Evolutionary conservation across 2,797 vertebrate species (phyloP), one percentile per base, ranked within the genome.

Genomic region (Periparus ater): DNA sequence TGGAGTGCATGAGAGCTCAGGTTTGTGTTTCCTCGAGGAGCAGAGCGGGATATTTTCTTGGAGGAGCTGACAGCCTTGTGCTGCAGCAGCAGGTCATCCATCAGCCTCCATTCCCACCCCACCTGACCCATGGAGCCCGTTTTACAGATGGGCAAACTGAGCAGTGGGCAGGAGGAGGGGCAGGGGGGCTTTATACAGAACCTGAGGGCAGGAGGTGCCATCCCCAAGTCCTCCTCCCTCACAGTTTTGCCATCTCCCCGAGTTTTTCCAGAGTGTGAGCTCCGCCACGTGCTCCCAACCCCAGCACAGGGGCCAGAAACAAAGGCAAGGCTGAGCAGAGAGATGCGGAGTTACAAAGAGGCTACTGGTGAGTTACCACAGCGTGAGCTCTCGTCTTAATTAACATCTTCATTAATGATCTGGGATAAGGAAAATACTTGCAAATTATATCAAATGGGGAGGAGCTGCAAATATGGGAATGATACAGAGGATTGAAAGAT

Each of bases 341-440:
- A 47, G 65, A 57, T 0, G 4, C 0, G 2, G 85, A 92, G 62
- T 17, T 93, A 73, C 77, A 51, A 76, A 91, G 89, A 84, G 47
- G 60, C 83, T 91, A 94, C 77, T 93, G 77, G 55, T 74, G 94
- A 88, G 82, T 78, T 91, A 81, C 70, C 18, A 1, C 85, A 92
- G 87, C 16, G 0, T 88, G 92, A 94, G 71, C 11, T 82, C 67
- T 88, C 2, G 0, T 0, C 1, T 90, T 92, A 95, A 91, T 93
- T 90, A 95, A 91, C 79, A 36, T 91, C 88, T 40, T 95, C 50
- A 44, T 88, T 91, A 91, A 92, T 82, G 80, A 91, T 71, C 77
- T 7, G 2, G 84, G 70, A 80, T 79, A 79, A 90, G 77, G 88
- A 93, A 79, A 85, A 93, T 79, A 63, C 82, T 93, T 7, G 21